phyloP scores from a whole-genome alignment of 2,797 vertebrate species.

The Sardinella longiceps region DNA sequence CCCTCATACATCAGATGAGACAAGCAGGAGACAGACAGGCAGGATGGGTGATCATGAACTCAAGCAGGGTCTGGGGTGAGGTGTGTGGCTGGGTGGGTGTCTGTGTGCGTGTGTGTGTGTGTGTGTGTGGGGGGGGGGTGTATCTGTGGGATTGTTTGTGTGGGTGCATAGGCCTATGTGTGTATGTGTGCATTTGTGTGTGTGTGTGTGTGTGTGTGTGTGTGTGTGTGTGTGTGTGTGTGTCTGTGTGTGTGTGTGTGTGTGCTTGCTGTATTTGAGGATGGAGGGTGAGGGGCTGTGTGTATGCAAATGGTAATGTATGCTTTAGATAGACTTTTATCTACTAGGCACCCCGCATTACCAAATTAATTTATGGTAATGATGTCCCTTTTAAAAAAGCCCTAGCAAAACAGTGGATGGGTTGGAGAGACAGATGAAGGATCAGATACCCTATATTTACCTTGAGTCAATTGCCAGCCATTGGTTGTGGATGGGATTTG shows the following conservation, averaged over 20 bases:
- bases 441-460: constrained; percentile 53
- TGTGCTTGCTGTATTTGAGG: background rate
- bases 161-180: too few species aligned
- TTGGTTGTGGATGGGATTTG: background rate
- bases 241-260: background rate
- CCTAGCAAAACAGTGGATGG: constrained; percentile 31
- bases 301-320: constrained; percentile 66
- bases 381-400: constrained; percentile 49
- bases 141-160: constrained; percentile 36
- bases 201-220: too few species aligned
- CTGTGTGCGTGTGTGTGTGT: background rate
- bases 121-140: constrained; percentile 42
- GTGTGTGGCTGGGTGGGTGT: background rate
- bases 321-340: constrained; percentile 56
- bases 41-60: constrained; percentile 75
- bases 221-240: background rate
- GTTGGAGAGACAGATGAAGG: constrained; percentile 21
- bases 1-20: constrained; percentile 67
- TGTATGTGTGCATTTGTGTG: too few species aligned
- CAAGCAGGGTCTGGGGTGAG: constrained; percentile 10
- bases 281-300: constrained; percentile 53
- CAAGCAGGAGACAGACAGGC: constrained; percentile 67
- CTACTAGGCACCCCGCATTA: constrained; percentile 53
- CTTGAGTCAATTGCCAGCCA: constrained; percentile 38
- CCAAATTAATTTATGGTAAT: constrained; percentile 66